These are phyloP conservation scores for Triplophysa bombifrons DNA, from an alignment of 2,797 vertebrate species.

Conservation along the genomic window DNA sequence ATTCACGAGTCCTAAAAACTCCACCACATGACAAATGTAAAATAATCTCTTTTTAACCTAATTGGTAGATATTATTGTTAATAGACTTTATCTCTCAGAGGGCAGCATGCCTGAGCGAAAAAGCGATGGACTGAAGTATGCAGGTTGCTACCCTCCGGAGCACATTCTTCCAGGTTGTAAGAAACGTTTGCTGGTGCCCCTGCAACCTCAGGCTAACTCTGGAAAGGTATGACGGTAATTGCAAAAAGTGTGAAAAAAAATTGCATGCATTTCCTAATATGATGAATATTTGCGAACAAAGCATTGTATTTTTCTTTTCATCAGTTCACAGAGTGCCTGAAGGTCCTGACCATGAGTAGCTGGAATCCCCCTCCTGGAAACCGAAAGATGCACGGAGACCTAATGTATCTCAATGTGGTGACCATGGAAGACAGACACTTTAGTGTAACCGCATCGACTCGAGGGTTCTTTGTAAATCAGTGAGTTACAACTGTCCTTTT, in stretches of 20 bases:
- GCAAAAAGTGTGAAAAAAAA: not conserved
- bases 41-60: not conserved
- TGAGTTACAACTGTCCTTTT: slow-evolving; percentile 69
- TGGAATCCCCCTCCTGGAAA: slow-evolving; percentile 97
- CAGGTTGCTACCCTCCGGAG: slow-evolving; percentile 85
- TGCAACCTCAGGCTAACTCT: slow-evolving; percentile 86
- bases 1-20: too few species aligned
- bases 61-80: not conserved
- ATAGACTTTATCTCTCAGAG: slow-evolving; percentile 53
- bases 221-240: slow-evolving; percentile 81
- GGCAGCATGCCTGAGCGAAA: slow-evolving; percentile 69
- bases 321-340: slow-evolving; percentile 89
- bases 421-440: slow-evolving; percentile 89
- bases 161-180: slow-evolving; percentile 88
- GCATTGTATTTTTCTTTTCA: slow-evolving; percentile 2
- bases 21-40: too few species aligned
- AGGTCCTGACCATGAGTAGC: slow-evolving; percentile 89
- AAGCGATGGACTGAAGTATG: slow-evolving; percentile 79
- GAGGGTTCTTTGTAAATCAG: slow-evolving; percentile 94
- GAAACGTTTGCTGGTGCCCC: slow-evolving; percentile 81
- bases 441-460: slow-evolving; percentile 86
- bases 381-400: slow-evolving; percentile 94
- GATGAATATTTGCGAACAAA: not conserved
- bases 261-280: not conserved
- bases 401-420: slow-evolving; percentile 90